Evolutionary conservation across 2,113 vertebrate genomes (phyloP).

Genomic region (Chaetura pelagica): DNA sequence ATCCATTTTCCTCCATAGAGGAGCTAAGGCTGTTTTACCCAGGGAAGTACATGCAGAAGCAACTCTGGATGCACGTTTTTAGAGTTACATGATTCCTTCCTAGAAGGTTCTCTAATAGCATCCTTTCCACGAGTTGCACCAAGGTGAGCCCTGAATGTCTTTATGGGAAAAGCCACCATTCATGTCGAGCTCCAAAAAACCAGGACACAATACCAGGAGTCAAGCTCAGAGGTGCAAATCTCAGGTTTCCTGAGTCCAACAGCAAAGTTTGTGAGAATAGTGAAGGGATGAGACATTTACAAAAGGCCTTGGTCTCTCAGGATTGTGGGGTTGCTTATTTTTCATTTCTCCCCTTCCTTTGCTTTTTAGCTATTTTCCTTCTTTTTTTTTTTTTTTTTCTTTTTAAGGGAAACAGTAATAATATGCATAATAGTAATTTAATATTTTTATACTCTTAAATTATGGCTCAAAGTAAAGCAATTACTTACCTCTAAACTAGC

Average conservation of each 20-base stretch:
- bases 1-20: background rate
- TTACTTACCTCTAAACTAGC: conserved; percentile 92
- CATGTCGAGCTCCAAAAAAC: background rate
- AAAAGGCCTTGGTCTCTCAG: background rate
- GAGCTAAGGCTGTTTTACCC: background rate
- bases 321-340: background rate
- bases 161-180: background rate
- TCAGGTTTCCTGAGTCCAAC: too few species aligned
- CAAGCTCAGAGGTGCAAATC: background rate
- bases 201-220: rapidly evolving
- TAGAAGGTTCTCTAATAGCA: background rate
- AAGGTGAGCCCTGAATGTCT: background rate
- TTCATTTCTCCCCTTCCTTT: background rate
- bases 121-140: too few species aligned
- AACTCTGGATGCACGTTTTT: background rate
- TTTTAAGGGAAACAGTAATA: background rate
- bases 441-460: background rate
- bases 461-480: conserved; percentile 7
- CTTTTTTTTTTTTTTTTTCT: background rate
- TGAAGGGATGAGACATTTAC: background rate
- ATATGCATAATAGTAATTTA: background rate
- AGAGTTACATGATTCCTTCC: rapidly evolving
- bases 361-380: background rate
- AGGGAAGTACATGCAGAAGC: background rate
- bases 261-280: background rate